Base-by-base conservation (phyloP, 1,140 invertebrate genomes). In the Penaeus chinensis region DNA sequence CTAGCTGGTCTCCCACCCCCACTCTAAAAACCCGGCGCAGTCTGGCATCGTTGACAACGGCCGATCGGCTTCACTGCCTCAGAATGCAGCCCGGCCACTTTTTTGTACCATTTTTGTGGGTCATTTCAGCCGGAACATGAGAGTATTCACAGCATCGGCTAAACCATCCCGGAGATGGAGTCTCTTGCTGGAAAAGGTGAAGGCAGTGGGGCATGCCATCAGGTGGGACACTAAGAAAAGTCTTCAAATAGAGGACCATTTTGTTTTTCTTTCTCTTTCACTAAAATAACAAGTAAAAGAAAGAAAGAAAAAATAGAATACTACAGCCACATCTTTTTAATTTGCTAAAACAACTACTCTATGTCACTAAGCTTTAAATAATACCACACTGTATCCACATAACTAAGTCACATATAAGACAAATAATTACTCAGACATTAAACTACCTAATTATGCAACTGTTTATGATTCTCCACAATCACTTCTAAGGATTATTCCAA, bases 31-130 rank as follows among this genome's bases (percentile, higher is more conserved):
- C 62, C 47, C 60, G 18, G 37, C n/a, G 32, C n/a, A 71, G 84
- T 69, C 77, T 86, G 84, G 77, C 78, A 86, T 66, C 84, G 79
- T 61, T 85, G 84, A 82, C 85, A 76, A 82, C 85, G 82, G 66
- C 69, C 85, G 80, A 74, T 82, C 66, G 82, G 80, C 47, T 87
- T 77, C 80, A 87, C 85, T 69, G 85, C 79, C 78, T 82, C 85
- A 87, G 79, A 82, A 87, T 87, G 80, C 85, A 87, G 82, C 84
- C 84, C 37, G 54, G 81, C 84, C 78, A 86, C 77, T 86, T 86
- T 86, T 86, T 86, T 74, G 24, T n/a, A 37, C 37, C 11, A 81
- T 86, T 86, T 86, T 86, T 69, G 77, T 86, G 84, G 60, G 77
- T 78, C 84, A 81, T 86, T 86, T 86, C 84, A 86, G 84, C 77